Percentiles rank a stretch among this genome's conserved stretches.
These are phyloP conservation scores for Pantherophis vulpinus DNA, from an alignment of 2,797 vertebrate species.

Conservation along the genomic window DNA sequence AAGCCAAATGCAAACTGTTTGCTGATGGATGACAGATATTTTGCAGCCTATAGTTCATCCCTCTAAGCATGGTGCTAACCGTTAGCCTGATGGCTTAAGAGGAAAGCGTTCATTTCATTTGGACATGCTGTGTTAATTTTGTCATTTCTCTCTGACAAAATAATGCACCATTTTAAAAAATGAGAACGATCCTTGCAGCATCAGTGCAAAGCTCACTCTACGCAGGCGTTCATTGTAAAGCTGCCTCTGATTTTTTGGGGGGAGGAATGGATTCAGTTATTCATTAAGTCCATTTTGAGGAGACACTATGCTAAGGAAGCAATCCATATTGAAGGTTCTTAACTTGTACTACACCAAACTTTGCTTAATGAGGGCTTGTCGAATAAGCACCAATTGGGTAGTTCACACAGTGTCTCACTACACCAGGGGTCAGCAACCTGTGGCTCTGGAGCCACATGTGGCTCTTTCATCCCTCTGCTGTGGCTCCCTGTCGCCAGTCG, in stretches of 20 bases:
- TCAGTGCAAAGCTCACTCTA: background rate
- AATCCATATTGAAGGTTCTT: background rate
- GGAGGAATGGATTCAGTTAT: background rate
- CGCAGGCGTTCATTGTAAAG: background rate
- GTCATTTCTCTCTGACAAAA: slow-evolving; percentile 10
- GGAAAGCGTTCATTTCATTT: slow-evolving; percentile 4
- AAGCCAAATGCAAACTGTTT: slow-evolving; percentile 50
- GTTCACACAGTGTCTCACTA: background rate
- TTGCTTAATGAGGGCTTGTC: background rate
- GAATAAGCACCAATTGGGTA: background rate
- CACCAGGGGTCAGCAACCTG: no score
- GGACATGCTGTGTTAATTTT: slow-evolving; percentile 3
- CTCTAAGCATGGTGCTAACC: slow-evolving; percentile 45
- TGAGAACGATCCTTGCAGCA: background rate
- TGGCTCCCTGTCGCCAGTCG: no score
- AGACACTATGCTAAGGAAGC: background rate
- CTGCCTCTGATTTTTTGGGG: background rate
- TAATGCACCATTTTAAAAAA: background rate
- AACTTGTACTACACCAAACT: background rate
- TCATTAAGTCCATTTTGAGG: background rate
- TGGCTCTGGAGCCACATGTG: no score
- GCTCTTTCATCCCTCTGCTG: no score
- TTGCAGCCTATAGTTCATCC: slow-evolving; percentile 40
- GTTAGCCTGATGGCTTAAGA: slow-evolving; percentile 25
- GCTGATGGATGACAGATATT: slow-evolving; percentile 54